Base-by-base conservation (phyloP, 2,888 invertebrate genomes). In the Oligia strigilis region DNA sequence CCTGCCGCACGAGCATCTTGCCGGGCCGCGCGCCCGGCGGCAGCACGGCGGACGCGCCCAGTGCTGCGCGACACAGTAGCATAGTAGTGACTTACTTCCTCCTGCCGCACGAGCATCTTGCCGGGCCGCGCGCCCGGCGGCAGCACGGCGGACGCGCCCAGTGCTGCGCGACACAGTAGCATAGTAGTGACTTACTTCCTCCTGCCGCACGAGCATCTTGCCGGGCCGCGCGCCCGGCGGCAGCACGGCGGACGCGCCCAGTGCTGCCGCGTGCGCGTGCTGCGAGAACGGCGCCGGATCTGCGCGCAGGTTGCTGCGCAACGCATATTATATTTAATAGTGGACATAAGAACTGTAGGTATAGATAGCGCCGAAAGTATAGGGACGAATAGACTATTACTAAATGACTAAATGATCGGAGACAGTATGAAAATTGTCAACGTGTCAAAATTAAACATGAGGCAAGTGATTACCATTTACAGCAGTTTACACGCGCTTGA, bases 271-370 rank as follows among this genome's bases (percentile, higher is more conserved):
- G 82, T 97, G 97, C 71, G 97, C 93, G 82, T 93, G 94, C 23
- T 94, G 94, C 0, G 95, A 90, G 89, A 97, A 97, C 9, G 98
- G 97, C 0, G 97, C 97, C 9, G 98, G 96, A 92, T 98, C 98
- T 76, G 98, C 98, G n/a, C 98, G 97, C 36, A 98, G 96, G 91
- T 98, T 98, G 74, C 97, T 98, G 91, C 92, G 0, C 0, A 0
- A 65, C 1, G 55, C 1, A 36, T 23, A 74, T n/a, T 43, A 29
- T 19, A 58, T 40, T 11, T 23, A 40, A 1, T 4, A n/a, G 36
- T 69, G 4, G 19, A 29, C 6, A 19, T 9, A 19, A 49, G 5
- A 19, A 29, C 19, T 13, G 5, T 3, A 11, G 4, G 14, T 13
- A n/a, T 6, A 29, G 13, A 14, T 29, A 13, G 62, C 6, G 43